Evolutionary conservation across 2,888 invertebrate species (phyloP).

Genomic region (Neoitamus cyanurus): DNA sequence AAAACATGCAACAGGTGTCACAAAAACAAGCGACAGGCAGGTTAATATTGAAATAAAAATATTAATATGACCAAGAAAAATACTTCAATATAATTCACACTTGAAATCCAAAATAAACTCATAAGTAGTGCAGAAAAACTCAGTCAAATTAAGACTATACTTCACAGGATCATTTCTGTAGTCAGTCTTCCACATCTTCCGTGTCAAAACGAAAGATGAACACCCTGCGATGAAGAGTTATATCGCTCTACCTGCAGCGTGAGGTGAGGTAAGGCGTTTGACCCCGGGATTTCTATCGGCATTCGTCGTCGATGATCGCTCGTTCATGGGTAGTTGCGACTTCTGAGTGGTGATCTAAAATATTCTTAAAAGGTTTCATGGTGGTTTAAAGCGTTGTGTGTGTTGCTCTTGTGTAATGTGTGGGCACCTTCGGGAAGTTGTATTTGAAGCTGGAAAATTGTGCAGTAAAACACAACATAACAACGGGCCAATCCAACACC

Average conservation of each 20-base stretch:
- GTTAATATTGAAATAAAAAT: too few relatives aligned
- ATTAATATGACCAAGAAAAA: not conserved
- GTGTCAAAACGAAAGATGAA: constrained; percentile 68
- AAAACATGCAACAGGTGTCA: too few relatives aligned
- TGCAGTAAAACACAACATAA: too few relatives aligned
- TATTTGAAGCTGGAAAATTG: too few relatives aligned
- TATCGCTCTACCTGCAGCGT: constrained; percentile 69
- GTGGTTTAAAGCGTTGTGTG: too few relatives aligned
- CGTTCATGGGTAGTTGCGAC: constrained; percentile 56
- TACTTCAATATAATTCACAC: not conserved
- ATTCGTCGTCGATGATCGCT: constrained; percentile 63
- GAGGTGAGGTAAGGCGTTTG: constrained; percentile 64
- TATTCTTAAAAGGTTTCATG: constrained; percentile 7
- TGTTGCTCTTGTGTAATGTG: too few relatives aligned
- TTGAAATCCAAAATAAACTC: not conserved
- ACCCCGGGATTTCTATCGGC: constrained; percentile 49
- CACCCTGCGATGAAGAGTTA: constrained; percentile 72
- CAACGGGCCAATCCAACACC: too few relatives aligned
- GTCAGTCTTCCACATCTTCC: constrained; percentile 71
- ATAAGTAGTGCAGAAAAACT: not conserved
- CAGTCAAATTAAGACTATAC: constrained; percentile 64
- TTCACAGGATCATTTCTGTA: constrained; percentile 78
- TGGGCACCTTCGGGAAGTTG: too few relatives aligned
- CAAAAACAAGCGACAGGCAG: too few relatives aligned
- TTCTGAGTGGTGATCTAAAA: constrained; percentile 59